These are phyloP conservation scores for Leucophenga maculata DNA, from an alignment of 2,888 invertebrate species.

Conservation along the genomic window DNA sequence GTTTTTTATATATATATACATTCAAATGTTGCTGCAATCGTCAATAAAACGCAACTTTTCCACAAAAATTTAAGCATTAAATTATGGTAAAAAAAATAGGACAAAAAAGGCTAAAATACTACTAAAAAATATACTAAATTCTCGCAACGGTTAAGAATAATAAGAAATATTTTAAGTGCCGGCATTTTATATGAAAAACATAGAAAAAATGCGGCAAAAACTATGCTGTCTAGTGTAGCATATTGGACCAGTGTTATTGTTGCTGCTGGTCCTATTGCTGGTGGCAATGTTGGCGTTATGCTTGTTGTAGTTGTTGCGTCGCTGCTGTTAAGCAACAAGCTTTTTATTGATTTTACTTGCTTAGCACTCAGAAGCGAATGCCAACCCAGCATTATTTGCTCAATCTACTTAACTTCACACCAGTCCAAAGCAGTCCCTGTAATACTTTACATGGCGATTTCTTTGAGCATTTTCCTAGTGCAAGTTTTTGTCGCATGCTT, in stretches of 20 bases:
- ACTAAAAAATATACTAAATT: too few species aligned
- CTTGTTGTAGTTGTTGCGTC: constrained; percentile 33
- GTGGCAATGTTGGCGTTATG: constrained; percentile 20
- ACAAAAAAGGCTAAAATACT: too few species aligned
- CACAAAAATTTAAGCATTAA: too few species aligned
- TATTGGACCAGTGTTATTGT: constrained; percentile 23
- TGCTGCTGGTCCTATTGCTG: constrained; percentile 9
- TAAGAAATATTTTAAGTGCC: constrained; percentile 46
- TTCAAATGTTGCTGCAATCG: too few species aligned
- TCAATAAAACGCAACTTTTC: too few species aligned
- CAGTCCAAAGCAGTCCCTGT: constrained; percentile 26
- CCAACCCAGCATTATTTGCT: neutral
- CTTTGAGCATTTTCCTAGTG: neutral
- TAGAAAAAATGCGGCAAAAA: neutral
- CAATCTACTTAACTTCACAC: neutral
- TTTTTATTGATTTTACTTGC: constrained; percentile 66
- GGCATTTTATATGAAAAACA: neutral
- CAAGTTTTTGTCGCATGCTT: constrained; percentile 50
- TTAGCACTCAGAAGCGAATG: neutral
- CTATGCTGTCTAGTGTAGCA: constrained; percentile 6
- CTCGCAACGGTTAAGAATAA: too few species aligned
- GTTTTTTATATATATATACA: too few species aligned
- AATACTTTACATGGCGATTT: neutral
- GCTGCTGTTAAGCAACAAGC: constrained; percentile 59
- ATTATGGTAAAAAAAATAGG: too few species aligned